A percentile compares a stretch with the other conserved stretches of the same genome.
phyloP scores from a whole-genome alignment of 2,888 invertebrate genomes.

The Aradus depressus region DNA sequence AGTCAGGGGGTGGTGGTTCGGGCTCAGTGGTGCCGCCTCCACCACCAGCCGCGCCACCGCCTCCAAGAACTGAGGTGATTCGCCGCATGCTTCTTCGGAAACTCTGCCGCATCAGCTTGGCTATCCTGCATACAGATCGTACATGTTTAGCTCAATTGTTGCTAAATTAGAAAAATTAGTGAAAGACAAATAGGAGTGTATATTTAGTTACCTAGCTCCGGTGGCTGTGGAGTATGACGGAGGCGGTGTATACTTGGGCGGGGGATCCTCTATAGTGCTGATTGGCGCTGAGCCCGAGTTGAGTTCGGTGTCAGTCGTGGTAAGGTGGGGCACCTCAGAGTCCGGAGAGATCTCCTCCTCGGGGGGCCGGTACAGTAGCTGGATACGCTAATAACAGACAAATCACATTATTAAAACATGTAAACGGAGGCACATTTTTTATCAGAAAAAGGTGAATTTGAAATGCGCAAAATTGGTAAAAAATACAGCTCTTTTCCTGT shows the following conservation, averaged over 20 bases:
- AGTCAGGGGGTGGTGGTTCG: slow-evolving; percentile 48
- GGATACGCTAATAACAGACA: slow-evolving; percentile 56
- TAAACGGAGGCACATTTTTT: no score
- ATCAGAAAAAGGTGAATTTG: no score
- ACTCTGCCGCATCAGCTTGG: slow-evolving; percentile 62
- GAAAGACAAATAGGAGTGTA: background rate
- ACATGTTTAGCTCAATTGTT: background rate
- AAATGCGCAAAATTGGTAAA: no score
- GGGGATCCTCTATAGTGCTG: slow-evolving; percentile 30
- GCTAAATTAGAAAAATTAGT: background rate
- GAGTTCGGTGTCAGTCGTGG: background rate
- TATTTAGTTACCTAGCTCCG: slow-evolving; percentile 47
- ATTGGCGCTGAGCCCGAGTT: slow-evolving; percentile 1
- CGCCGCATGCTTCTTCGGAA: slow-evolving; percentile 67
- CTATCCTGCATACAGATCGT: slow-evolving; percentile 43
- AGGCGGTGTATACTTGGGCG: slow-evolving; percentile 84
- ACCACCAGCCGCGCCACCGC: slow-evolving; percentile 23
- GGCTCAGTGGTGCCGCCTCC: slow-evolving; percentile 24
- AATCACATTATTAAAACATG: background rate
- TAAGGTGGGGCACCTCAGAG: background rate
- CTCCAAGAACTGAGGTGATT: slow-evolving; percentile 35
- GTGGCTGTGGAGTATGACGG: slow-evolving; percentile 88
- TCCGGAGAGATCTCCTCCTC: slow-evolving; percentile 16
- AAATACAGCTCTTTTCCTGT: no score
- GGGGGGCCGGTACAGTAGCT: slow-evolving; percentile 68